A percentile compares a stretch with the other conserved stretches of the same genome.
Conservation (phyloP, 2,888 invertebrate genomes). For the Pandemis heparana region DNA sequence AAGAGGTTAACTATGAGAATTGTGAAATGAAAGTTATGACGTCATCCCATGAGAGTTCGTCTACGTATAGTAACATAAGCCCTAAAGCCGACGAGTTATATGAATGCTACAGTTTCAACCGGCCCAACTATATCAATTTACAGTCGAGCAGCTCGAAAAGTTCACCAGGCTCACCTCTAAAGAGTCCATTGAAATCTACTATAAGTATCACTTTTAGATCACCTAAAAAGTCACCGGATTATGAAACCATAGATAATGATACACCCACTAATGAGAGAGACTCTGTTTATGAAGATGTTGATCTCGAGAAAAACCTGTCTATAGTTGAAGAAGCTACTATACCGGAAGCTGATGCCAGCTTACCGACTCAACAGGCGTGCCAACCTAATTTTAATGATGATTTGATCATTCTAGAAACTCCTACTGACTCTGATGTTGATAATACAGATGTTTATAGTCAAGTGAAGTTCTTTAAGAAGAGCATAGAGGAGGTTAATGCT, state of each 20-base stretch:
- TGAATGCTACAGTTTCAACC: conserved; percentile 72
- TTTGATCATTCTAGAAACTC: conserved; percentile 84
- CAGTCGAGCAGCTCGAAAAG: conserved; percentile 78
- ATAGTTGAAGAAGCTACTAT: conserved; percentile 84
- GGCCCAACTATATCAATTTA: conserved; percentile 80
- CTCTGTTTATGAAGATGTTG: conserved; percentile 86
- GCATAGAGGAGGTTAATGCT: conserved; percentile 88
- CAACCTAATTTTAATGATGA: conserved; percentile 76
- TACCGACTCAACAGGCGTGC: conserved; percentile 86
- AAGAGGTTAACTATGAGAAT: conserved; percentile 51
- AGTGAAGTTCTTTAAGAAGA: conserved; percentile 90
- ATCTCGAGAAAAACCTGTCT: conserved; percentile 76
- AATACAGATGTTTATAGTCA: conserved; percentile 89
- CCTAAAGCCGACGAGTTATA: conserved; percentile 68
- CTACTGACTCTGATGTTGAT: conserved; percentile 75
- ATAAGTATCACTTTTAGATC: conserved; percentile 91
- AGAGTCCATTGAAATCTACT: conserved; percentile 88
- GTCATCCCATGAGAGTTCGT: conserved; percentile 80
- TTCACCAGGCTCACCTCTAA: conserved; percentile 74
- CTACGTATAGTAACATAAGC: conserved; percentile 74
- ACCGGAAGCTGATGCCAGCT: conserved; percentile 83
- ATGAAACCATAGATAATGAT: conserved; percentile 78
- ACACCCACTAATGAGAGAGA: conserved; percentile 80
- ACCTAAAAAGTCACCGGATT: conserved; percentile 81
- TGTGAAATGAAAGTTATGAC: conserved; percentile 72